Evolutionary conservation across 1,140 invertebrate genomes (phyloP).

Genomic region (Zaprionus kolodkinae): DNA sequence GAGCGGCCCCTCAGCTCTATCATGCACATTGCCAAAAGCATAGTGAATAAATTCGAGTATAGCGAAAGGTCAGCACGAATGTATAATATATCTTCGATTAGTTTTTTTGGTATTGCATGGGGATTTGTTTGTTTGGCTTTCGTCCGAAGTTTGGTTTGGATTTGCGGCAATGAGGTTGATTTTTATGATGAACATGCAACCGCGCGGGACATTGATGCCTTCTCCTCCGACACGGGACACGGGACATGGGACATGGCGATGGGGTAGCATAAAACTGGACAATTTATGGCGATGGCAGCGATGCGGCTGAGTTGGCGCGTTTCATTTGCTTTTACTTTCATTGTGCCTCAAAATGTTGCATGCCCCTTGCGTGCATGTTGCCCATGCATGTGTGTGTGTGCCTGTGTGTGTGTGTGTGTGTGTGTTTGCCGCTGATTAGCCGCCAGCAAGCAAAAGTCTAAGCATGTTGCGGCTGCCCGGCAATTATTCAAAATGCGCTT

Average conservation of each 20-base stretch:
- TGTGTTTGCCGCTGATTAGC: conserved; percentile 45
- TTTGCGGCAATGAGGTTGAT: not conserved
- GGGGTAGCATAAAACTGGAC: conserved; percentile 27
- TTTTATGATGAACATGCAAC: conserved; percentile 47
- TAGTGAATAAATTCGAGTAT: too few relatives aligned
- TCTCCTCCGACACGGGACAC: not conserved
- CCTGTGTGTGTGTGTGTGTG: conserved; percentile 22
- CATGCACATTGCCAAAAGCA: too few relatives aligned
- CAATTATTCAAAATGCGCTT: conserved; percentile 52
- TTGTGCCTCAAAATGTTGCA: conserved; percentile 39
- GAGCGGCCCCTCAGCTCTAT: too few relatives aligned
- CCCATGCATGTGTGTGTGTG: conserved; percentile 11
- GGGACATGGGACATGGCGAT: not conserved
- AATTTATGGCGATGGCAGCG: conserved; percentile 42
- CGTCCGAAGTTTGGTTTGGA: not conserved
- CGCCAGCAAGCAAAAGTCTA: conserved; percentile 26
- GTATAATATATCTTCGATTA: not conserved
- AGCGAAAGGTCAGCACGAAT: not conserved
- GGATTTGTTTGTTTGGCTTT: conserved; percentile 24
- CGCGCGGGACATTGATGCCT: conserved; percentile 21
- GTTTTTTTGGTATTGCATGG: not conserved
- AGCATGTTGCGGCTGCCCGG: conserved; percentile 29
- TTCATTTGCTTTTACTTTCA: conserved; percentile 43
- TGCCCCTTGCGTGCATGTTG: conserved; percentile 19
- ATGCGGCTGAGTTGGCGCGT: too few relatives aligned